A percentile compares a stretch with the other conserved stretches of the same genome.
Conservation (phyloP, 2,113 vertebrate species). For the Albula glossodonta region DNA sequence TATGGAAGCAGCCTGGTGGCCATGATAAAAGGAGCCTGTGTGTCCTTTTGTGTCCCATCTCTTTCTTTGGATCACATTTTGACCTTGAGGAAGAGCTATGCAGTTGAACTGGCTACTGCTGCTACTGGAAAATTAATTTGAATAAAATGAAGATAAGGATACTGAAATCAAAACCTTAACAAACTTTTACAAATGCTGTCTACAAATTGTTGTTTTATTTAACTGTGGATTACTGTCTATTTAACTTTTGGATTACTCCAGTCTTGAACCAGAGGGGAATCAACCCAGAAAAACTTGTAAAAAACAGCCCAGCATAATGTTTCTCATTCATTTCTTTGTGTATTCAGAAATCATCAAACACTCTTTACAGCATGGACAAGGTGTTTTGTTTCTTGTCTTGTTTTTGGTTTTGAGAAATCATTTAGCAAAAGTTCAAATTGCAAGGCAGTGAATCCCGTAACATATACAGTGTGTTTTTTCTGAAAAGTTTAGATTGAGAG, state of each 20-base stretch:
- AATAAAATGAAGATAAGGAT: constrained; percentile 12
- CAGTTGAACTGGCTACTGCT: neutral
- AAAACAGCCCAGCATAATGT: constrained; percentile 29
- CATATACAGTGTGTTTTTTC: constrained; percentile 11
- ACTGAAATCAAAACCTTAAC: constrained; percentile 3
- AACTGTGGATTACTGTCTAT: constrained; percentile 23
- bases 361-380: constrained; percentile 20
- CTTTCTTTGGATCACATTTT: neutral
- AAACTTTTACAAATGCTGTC: constrained; percentile 20
- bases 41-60: neutral
- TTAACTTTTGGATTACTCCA: constrained; percentile 20
- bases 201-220: constrained; percentile 14
- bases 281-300: constrained; percentile 19
- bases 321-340: constrained; percentile 8
- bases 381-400: neutral
- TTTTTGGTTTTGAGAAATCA: neutral
- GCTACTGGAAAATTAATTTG: constrained; percentile 7
- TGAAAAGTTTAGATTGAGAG: neutral
- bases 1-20: neutral
- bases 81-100: neutral
- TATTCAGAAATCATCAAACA: neutral
- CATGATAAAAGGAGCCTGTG: neutral
- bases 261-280: constrained; percentile 6
- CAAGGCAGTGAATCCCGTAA: neutral
- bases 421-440: neutral